phyloP scores from a whole-genome alignment of 2,888 invertebrate species.

The Blera fallax region DNA sequence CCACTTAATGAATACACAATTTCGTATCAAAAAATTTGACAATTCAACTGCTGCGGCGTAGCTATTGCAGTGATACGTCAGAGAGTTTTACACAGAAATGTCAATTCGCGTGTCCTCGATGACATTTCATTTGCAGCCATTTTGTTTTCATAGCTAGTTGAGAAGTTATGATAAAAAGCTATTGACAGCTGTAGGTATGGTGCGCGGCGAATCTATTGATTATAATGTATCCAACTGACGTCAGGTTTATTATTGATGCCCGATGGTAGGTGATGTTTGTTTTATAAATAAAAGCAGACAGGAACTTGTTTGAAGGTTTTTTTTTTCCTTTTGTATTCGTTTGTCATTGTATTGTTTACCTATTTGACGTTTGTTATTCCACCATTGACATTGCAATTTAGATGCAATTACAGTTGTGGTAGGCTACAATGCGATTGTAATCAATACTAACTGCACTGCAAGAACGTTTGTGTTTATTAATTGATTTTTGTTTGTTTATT shows the following conservation, averaged over 20 bases:
- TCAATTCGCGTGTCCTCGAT: slow-evolving; percentile 5
- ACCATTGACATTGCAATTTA: slow-evolving; percentile 11
- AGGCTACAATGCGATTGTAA: slow-evolving; percentile 16
- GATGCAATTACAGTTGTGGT: slow-evolving; percentile 25
- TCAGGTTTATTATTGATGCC: slow-evolving; percentile 13
- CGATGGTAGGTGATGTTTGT: slow-evolving; percentile 5
- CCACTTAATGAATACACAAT: not conserved
- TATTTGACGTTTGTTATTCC: slow-evolving; percentile 6
- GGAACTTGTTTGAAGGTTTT: slow-evolving; percentile 23
- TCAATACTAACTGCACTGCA: slow-evolving; percentile 3
- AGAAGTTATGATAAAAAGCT: not conserved
- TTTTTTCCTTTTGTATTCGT: not conserved
- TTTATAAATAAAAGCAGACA: slow-evolving; percentile 2
- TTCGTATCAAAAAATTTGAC: not conserved
- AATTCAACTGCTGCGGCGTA: not conserved
- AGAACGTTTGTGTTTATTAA: slow-evolving; percentile 4
- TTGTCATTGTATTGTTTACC: not conserved
- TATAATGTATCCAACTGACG: slow-evolving; percentile 4
- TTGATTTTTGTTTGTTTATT: slow-evolving; percentile 44
- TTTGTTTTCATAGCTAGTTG: not conserved
- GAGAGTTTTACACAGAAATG: not conserved
- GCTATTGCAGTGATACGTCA: not conserved
- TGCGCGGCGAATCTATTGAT: not conserved
- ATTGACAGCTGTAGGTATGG: not conserved
- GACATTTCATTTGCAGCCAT: slow-evolving; percentile 14